Base-by-base conservation (phyloP, 23 tunicate genomes). In the Ciona savignyi region DNA sequence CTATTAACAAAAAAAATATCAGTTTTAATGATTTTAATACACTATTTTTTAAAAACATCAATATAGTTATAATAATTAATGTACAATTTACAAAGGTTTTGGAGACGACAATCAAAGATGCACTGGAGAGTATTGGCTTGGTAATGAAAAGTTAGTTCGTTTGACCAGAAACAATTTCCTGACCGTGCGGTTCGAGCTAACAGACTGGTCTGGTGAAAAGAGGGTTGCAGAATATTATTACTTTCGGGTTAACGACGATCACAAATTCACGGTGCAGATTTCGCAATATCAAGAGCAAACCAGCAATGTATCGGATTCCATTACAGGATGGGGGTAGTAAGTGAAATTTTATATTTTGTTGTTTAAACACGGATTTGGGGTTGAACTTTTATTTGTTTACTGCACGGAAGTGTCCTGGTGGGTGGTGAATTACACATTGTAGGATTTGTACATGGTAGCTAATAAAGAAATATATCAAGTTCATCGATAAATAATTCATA, bases 271-370 rank as follows among this genome's bases (percentile, higher is more conserved):
- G 30, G 25, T 81, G 34, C 86, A 81, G 64, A 73, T 81, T 21
- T 81, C 86, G 3, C 69, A 24, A 11, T 81, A 62, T 49, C 62
- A 81, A 26, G 60, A 35, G 9, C 27, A 27, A 6, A 23, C 19
- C 2, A 81, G 86, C 67, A 81, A 81, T 29, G 63, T 28, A 62
- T 32, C 72, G 25, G 86, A 81, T 74, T 66, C 86, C 30, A 81
- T 81, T 33, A 34, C 72, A 65, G 77, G 73, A n/a, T 63, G 76
- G 21, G 56, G 33, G 1, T 63, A 62, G 70, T 63, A 26, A 62
- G 69, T 75, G 23, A 27, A 75, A 25, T 42, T 42, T n/a, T n/a
- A n/a, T n/a, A n/a, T n/a, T n/a, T n/a, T n/a, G n/a, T n/a, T n/a
- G n/a, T n/a, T n/a, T n/a, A n/a, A n/a, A n/a, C n/a, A n/a, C n/a